Evolutionary conservation across 2,113 vertebrate species (phyloP).

Genomic region (Psephotus haematonotus): DNA sequence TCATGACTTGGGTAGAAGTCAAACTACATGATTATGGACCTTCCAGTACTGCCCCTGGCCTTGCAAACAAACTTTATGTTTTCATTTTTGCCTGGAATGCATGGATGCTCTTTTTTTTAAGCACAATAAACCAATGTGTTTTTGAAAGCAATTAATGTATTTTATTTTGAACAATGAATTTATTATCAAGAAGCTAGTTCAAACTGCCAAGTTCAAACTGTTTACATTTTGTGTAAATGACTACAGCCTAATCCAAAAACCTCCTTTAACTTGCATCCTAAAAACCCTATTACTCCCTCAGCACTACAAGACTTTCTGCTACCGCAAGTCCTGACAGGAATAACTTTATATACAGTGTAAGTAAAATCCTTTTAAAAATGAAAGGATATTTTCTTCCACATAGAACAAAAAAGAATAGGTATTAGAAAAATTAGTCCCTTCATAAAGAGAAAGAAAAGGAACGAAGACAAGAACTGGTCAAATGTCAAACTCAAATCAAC

Average conservation of each 20-base stretch:
- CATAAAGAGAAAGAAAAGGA: background rate
- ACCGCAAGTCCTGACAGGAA: background rate
- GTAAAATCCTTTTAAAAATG: background rate
- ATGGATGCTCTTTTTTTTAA: background rate
- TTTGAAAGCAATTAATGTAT: background rate
- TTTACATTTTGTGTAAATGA: background rate
- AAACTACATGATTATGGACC: background rate
- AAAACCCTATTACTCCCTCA: background rate
- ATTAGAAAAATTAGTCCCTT: background rate
- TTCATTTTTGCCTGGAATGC: background rate
- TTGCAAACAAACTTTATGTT: background rate
- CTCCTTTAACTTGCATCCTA: background rate
- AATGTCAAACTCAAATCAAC: background rate
- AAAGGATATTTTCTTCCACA: background rate
- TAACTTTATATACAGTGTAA: background rate
- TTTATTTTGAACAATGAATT: background rate
- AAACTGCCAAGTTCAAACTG: background rate
- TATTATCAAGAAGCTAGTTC: background rate
- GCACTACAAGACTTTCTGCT: background rate
- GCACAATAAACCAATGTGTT: background rate
- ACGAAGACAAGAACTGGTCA: background rate
- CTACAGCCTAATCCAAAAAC: background rate
- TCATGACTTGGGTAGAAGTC: background rate
- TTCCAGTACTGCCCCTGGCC: background rate
- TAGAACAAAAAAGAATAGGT: background rate